These are phyloP conservation scores for Centroberyx gerrardi DNA, from an alignment of 2,797 vertebrate species.

Conservation along the genomic window DNA sequence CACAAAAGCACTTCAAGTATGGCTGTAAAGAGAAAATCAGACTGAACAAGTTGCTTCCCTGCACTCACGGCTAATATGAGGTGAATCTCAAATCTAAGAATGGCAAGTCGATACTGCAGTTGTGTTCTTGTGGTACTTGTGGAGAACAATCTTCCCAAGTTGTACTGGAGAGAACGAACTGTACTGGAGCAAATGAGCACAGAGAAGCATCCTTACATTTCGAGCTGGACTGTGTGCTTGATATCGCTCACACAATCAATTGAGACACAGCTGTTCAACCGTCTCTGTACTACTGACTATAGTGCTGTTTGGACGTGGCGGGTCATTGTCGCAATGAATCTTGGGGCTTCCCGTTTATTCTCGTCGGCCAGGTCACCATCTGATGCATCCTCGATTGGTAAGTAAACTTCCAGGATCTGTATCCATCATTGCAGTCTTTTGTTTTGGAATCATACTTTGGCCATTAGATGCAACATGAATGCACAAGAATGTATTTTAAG, in stretches of 20 bases:
- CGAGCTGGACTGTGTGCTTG: conserved; percentile 31
- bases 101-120: conserved; percentile 12
- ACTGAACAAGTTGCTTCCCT: conserved; percentile 15
- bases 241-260: conserved; percentile 38
- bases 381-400: too few relatives aligned
- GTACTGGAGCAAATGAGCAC: neutral
- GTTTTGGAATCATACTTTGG: too few relatives aligned
- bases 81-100: conserved; percentile 7
- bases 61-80: conserved; percentile 3
- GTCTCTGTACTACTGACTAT: conserved; percentile 2
- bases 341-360: neutral
- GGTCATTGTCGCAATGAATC: neutral
- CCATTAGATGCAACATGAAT: too few relatives aligned
- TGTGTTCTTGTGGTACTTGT: conserved; percentile 1
- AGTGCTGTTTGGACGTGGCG: too few relatives aligned
- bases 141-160: conserved; percentile 10
- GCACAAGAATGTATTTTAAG: too few relatives aligned
- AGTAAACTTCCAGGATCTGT: too few relatives aligned
- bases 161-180: conserved; percentile 15
- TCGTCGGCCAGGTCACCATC: neutral
- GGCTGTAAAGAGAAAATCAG: conserved; percentile 18
- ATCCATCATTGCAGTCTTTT: too few relatives aligned
- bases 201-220: conserved; percentile 23
- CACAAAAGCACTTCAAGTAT: conserved; percentile 22
- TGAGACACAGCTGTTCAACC: conserved; percentile 17